Evolutionary conservation across 1,140 invertebrate genomes (phyloP).

Genomic region (Atopsyche davidsoni): DNA sequence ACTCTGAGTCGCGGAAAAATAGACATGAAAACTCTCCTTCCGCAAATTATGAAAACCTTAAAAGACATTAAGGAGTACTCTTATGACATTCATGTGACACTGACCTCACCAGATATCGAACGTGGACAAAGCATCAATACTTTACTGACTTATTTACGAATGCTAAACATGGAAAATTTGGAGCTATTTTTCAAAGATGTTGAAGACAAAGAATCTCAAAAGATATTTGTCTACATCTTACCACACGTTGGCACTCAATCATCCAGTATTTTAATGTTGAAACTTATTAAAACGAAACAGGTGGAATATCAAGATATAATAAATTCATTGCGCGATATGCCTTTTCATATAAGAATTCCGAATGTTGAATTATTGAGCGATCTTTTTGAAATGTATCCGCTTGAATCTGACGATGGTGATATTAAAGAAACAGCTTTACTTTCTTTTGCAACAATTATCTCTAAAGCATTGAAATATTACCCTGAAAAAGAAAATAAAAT

Average conservation of each 20-base stretch:
- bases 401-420: conserved; percentile 21
- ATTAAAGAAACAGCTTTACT: conserved; percentile 37
- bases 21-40: conserved; percentile 31
- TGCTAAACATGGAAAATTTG: conserved; percentile 35
- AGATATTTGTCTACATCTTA: conserved; percentile 39
- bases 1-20: conserved; percentile 35
- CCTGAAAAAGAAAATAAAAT: conserved; percentile 16
- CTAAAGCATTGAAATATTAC: conserved; percentile 33
- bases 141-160: conserved; percentile 33
- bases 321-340: conserved; percentile 36
- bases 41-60: conserved; percentile 36
- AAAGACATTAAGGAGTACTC: conserved; percentile 36
- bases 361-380: conserved; percentile 35
- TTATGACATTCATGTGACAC: conserved; percentile 37
- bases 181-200: conserved; percentile 31
- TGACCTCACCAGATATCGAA: conserved; percentile 34
- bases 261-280: conserved; percentile 35
- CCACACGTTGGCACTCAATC: conserved; percentile 41
- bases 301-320: conserved; percentile 31
- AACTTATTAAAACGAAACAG: conserved; percentile 34
- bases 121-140: conserved; percentile 38
- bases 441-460: conserved; percentile 37
- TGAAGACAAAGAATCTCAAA: conserved; percentile 20
- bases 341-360: conserved; percentile 36
- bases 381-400: conserved; percentile 35